Base-by-base conservation (phyloP, 1,140 invertebrate species). In the Caenorhabditis latens region DNA sequence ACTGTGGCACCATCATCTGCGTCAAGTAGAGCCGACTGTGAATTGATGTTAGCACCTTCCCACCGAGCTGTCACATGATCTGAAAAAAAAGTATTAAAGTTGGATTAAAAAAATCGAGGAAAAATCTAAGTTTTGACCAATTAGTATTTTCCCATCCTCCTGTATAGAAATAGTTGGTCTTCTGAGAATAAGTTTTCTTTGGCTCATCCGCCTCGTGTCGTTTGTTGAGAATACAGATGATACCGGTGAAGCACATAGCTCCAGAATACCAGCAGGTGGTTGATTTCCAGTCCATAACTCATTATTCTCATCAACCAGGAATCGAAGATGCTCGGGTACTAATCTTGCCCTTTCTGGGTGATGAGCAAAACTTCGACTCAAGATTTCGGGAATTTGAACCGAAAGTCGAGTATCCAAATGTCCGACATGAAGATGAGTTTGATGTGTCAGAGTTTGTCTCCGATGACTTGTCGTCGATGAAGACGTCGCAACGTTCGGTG, bases 91-190 rank as follows among this genome's bases (percentile, higher is more conserved):
- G 24, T 48, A 84, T 24, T 65, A 86, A 16, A 46, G 14, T 21
- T n/a, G 32, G 0, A 1, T 13, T 4, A 63, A 32, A 24, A 16
- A 48, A 14, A 5, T 13, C 6, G 6, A 7, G 32, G 9, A 11
- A 32, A 11, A 11, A 40, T 63, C 61, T 57, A 9, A 42, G 58
- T 32, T 21, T 50, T n/a, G 63, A 93, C 91, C 91, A 84, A 92
- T 93, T 8, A 93, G 86, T 83, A 92, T 89, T 63, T 89, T 87
- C 16, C 91, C 91, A 84, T 92, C 91, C 32, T 93, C 92, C 48
- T 93, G 91, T 24, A 92, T 92, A 50, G 92, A 92, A 86, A 92
- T 93, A 46, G 91, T 92, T 24, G 91, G 91, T 43, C 91, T 63
- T 63, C 91, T 75, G 13, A 93, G 85, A 19, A 91, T 83, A 11